These are phyloP conservation scores for Hiodon alosoides DNA, from an alignment of 2,113 vertebrate genomes.

Conservation along the genomic window DNA sequence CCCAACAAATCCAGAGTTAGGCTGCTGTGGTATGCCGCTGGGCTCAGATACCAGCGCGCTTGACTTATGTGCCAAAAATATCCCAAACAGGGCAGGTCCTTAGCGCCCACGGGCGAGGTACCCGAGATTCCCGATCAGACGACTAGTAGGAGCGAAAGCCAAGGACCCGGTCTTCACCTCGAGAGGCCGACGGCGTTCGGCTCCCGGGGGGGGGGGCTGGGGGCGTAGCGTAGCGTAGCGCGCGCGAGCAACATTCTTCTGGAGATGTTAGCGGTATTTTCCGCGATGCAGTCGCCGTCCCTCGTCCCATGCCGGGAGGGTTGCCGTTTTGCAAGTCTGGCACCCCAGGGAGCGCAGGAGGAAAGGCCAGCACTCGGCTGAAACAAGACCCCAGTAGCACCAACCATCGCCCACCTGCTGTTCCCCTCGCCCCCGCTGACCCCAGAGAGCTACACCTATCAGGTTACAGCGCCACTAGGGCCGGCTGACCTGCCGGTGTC, in stretches of 20 bases:
- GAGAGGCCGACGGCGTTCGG: too few species aligned
- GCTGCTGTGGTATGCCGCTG: slow-evolving; percentile 19
- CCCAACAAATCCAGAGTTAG: neutral
- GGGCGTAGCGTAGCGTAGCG: too few species aligned
- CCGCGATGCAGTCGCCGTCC: too few species aligned
- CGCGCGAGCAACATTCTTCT: too few species aligned
- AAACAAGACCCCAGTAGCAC: neutral
- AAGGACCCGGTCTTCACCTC: neutral
- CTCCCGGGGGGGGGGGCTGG: too few species aligned
- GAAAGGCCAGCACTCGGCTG: neutral
- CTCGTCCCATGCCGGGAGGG: too few species aligned
- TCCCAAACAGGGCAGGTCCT: neutral
- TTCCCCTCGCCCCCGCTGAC: neutral
- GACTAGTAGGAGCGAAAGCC: neutral
- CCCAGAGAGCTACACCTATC: neutral
- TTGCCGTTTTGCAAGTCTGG: too few species aligned
- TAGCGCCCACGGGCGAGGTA: neutral
- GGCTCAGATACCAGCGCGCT: slow-evolving; percentile 11
- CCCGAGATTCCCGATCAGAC: neutral
- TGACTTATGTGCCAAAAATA: slow-evolving; percentile 8
- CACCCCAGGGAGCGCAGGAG: neutral
- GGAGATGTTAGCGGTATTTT: too few species aligned
- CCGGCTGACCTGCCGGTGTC: neutral
- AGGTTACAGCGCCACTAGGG: neutral
- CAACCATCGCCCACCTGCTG: neutral